A percentile compares a stretch with the other conserved stretches of the same genome.
Evolutionary conservation across 1,140 invertebrate genomes (phyloP).

Genomic region (Gonioctena quinquepunctata): DNA sequence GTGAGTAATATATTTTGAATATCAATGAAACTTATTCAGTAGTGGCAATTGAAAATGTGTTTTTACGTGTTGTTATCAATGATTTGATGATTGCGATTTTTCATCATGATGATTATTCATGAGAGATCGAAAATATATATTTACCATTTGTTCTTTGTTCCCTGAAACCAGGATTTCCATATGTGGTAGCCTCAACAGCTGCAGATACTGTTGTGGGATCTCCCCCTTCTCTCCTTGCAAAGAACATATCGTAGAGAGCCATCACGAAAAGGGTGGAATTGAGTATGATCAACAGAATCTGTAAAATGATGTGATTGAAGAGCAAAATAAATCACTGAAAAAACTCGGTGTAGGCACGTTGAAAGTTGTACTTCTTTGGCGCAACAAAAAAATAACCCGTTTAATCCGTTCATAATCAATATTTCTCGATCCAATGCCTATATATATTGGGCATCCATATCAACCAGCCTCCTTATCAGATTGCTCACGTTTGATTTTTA

Average conservation of each 20-base stretch:
- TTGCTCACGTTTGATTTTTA: no score
- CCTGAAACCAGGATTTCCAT: conserved; percentile 82
- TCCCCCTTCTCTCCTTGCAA: conserved; percentile 69
- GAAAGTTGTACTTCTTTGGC: background rate
- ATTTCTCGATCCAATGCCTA: no score
- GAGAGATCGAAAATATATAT: background rate
- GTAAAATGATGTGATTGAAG: no score
- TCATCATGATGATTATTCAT: no score
- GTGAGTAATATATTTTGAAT: no score
- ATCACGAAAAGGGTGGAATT: conserved; percentile 75
- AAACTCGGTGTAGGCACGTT: background rate
- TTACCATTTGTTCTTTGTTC: conserved; percentile 69
- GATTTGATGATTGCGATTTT: no score
- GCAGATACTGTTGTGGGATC: conserved; percentile 68
- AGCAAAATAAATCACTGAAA: background rate
- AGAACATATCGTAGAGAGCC: conserved; percentile 76
- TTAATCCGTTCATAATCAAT: background rate
- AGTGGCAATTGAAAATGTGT: no score
- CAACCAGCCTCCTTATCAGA: no score
- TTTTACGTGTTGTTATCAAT: no score
- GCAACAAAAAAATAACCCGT: background rate
- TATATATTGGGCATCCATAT: no score
- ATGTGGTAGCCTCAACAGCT: conserved; percentile 69
- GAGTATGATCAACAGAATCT: conserved; percentile 76
- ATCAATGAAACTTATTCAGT: no score